Conservation (phyloP, 2,888 invertebrate genomes). For the Nomada fucata region DNA sequence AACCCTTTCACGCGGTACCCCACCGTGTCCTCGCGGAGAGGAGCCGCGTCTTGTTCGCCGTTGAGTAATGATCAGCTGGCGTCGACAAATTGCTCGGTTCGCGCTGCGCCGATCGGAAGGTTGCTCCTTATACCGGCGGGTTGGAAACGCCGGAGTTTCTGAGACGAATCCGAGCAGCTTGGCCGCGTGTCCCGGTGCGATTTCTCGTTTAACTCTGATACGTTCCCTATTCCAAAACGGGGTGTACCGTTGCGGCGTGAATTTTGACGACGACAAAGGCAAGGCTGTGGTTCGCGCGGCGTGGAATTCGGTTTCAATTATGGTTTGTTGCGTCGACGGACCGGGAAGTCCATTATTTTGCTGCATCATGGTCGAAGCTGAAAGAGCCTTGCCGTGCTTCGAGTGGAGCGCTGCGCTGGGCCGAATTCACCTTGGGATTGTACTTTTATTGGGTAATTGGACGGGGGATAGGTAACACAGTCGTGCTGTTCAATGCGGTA, state of each 20-base stretch:
- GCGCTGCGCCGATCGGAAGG: conserved; percentile 24
- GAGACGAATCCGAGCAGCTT: conserved; percentile 18
- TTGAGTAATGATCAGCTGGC: conserved; percentile 53
- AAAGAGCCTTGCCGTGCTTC: neutral
- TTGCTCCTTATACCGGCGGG: neutral
- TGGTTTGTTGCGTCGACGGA: conserved; percentile 4
- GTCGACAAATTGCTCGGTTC: conserved; percentile 51
- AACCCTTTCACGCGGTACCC: conserved; percentile 37
- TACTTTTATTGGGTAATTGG: neutral
- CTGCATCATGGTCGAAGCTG: neutral
- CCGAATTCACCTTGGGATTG: neutral
- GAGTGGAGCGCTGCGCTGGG: neutral
- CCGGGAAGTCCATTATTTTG: neutral
- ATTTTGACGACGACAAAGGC: neutral
- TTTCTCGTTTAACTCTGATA: conserved; percentile 26
- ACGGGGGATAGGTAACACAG: no score
- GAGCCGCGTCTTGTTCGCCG: conserved; percentile 18
- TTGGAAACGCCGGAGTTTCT: conserved; percentile 11
- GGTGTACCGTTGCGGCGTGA: neutral
- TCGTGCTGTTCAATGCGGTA: no score
- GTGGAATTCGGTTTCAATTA: conserved; percentile 26
- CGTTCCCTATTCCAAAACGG: neutral
- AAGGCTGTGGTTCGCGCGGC: neutral
- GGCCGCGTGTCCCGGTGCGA: conserved; percentile 1
- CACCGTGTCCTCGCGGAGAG: neutral